Evolutionary conservation across 1,140 invertebrate species (phyloP), one percentile per base, ranked within the genome.

Genomic region (Panagrolaimus sp.): DNA sequence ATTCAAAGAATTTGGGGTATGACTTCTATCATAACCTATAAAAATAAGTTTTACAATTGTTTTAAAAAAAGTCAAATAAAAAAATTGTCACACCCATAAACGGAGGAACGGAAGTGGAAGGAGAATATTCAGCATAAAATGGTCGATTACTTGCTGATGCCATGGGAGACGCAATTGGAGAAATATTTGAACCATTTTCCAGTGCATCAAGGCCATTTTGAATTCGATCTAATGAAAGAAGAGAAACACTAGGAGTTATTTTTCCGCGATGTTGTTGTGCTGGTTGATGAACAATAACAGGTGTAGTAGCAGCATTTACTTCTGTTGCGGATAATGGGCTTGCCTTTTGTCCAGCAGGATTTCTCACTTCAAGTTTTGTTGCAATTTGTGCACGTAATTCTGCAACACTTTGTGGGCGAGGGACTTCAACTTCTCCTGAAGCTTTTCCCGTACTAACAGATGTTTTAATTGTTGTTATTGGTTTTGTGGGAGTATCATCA

Each of bases 301-400:
- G 27, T 25, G 51, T n/a, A n/a, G n/a, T n/a, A n/a, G n/a, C 51
- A 20, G 20, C 20, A 5, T 20, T 20, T 20, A 27, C 51, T 57
- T 57, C 20, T 4, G 51, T 16, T 9, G 20, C 14, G 8, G 51
- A 20, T 11, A 57, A 9, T 1, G 51, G 51, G 27, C 51, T 57
- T 27, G 27, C 51, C 9, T 27, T 57, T n/a, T 57, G 20, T 9
- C 51, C 51, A 4, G 51, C 51, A 8, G 51, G 51, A 57, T 57
- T 57, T 11, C 51, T 20, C 11, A 57, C 51, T 27, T 57, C 51
- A 20, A 57, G 51, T 57, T 57, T 57, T 57, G 51, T 57, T 20
- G 51, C 51, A 20, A 57, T 57, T 16, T 57, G 51, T 57, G 51
- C 51, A 16, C 51, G 51, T 16, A 57, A 57, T 57, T 57, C 51